Percentiles rank a stretch among this genome's conserved stretches.
Evolutionary conservation across 2,888 invertebrate genomes (phyloP).

Genomic region (Orthosia incerta): DNA sequence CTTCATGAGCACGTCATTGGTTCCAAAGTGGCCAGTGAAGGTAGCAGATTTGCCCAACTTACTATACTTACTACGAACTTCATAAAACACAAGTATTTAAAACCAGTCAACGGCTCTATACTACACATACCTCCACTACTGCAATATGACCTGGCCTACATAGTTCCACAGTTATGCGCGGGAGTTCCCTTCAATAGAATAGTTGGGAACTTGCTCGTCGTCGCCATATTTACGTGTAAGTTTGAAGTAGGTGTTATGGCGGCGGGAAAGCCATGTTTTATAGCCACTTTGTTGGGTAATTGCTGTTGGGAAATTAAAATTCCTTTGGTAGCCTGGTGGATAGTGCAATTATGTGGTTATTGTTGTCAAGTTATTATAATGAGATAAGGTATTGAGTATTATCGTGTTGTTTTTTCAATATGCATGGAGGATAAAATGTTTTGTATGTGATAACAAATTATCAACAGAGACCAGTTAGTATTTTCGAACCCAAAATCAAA

Average conservation of each 20-base stretch:
- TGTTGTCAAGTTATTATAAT: neutral
- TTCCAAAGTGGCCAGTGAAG: too few relatives aligned
- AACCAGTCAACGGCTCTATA: slow-evolving; percentile 1
- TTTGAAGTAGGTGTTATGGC: slow-evolving; percentile 44
- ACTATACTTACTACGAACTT: neutral
- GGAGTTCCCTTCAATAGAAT: slow-evolving; percentile 55
- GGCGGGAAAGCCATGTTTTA: slow-evolving; percentile 34
- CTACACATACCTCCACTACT: slow-evolving; percentile 7
- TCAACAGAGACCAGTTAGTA: too few relatives aligned
- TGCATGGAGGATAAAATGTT: too few relatives aligned
- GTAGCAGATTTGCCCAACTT: too few relatives aligned
- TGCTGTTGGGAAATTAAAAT: slow-evolving; percentile 39
- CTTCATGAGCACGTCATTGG: too few relatives aligned
- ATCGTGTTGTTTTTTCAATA: neutral
- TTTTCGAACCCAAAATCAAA: too few relatives aligned
- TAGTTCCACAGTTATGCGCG: slow-evolving; percentile 55
- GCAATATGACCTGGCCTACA: slow-evolving; percentile 47
- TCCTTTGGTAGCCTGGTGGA: neutral
- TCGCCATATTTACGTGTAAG: slow-evolving; percentile 47
- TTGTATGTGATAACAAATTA: too few relatives aligned
- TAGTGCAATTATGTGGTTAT: neutral
- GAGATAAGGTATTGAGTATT: neutral
- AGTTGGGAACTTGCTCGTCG: slow-evolving; percentile 46
- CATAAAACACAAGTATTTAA: neutral
- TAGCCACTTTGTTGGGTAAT: slow-evolving; percentile 43